phyloP scores from a whole-genome alignment of 2,797 vertebrate species.

The Halcyon badia region DNA sequence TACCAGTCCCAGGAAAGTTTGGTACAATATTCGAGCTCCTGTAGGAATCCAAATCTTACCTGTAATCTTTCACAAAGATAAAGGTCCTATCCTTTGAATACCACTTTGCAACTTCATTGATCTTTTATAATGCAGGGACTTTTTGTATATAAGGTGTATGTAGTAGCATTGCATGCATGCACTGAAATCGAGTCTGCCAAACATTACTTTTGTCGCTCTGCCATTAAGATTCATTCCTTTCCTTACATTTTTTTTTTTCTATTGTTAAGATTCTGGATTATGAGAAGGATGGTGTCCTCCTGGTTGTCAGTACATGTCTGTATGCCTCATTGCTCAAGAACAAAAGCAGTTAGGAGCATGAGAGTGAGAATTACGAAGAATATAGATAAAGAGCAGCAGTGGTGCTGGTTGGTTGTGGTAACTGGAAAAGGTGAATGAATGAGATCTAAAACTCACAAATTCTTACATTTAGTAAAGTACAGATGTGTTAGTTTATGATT shows the following conservation, averaged over 20 bases:
- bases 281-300: background rate
- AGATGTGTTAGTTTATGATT: background rate
- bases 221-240: background rate
- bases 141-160: background rate
- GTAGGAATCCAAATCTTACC: background rate
- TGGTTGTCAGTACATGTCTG: background rate
- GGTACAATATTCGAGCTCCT: background rate
- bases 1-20: background rate
- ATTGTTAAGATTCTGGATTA: background rate
- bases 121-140: background rate
- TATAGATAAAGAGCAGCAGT: background rate
- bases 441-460: background rate
- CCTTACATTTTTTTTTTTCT: background rate
- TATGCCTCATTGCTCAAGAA: background rate
- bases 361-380: background rate
- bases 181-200: background rate
- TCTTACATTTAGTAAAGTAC: background rate
- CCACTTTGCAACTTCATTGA: background rate
- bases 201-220: background rate
- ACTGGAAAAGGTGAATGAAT: background rate
- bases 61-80: background rate
- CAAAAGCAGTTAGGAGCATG: background rate
- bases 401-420: background rate
- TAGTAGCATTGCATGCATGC: background rate
- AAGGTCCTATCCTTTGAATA: background rate